Base-by-base conservation (phyloP, 2,888 invertebrate genomes). In the Sylvicola cinctus region DNA sequence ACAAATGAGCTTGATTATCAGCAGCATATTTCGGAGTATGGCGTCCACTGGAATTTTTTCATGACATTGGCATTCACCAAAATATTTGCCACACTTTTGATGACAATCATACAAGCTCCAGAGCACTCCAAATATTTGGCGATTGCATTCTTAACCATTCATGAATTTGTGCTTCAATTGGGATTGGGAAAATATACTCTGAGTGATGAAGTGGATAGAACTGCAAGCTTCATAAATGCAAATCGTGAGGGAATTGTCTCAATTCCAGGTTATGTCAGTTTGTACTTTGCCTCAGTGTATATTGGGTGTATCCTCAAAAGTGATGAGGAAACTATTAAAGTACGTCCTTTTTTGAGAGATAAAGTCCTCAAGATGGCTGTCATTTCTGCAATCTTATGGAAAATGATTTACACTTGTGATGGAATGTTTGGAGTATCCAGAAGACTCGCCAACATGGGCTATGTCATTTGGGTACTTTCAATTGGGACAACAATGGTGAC, bases 1-100 rank as follows among this genome's bases (percentile, higher is more conserved):
- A 68, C 61, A 3, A 62, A 68, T 45, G 52, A 69, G 29, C 58
- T 77, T 2, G 70, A 79, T 42, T 96, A 98, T 54, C 80, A 84
- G 37, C 78, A 81, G 46, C 83, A 88, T 53, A 70, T 81, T 0
- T 71, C 79, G 1, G 98, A 98, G 54, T 98, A 99, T 62, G 98
- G 98, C 1, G 67, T 77, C 1, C 95, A 98, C 54, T 91, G 95
- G 85, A 98, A 99, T 58, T 99, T 99, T 53, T 98, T 96, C 55
- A 75, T 91, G 43, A 95, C 93, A 0, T 59, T 99, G 36, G 88
- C 84, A 3, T 58, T 75, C 28, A 75, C 87, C 13, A 88, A 84
- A 58, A 51, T 85, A 2, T 48, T 79, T 14, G 74, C 76, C 27
- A 70, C 71, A 1, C 41, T 72, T 7, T 46, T 79, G 29, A 55